Conservation (phyloP, 2,113 vertebrate genomes). For the Pluvialis apricaria region DNA sequence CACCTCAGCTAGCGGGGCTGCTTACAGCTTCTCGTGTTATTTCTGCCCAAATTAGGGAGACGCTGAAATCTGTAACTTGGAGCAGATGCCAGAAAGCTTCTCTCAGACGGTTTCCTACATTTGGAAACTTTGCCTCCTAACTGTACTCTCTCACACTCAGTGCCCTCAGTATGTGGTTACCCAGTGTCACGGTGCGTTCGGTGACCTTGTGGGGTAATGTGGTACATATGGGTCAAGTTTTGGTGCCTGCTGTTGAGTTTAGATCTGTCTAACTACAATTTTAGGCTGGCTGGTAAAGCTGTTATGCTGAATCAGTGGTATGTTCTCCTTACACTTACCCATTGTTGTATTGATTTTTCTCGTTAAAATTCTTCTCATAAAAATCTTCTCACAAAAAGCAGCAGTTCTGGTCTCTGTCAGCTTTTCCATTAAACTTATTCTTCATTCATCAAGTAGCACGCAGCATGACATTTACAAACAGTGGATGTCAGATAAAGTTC, state of each 20-base stretch:
- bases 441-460: background rate
- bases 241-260: background rate
- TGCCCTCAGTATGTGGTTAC: accelerated
- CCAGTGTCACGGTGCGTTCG: accelerated
- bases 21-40: accelerated
- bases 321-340: background rate
- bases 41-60: background rate
- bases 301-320: background rate
- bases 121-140: background rate
- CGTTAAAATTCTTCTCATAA: background rate
- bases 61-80: background rate
- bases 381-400: background rate
- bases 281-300: background rate
- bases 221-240: background rate
- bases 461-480: background rate
- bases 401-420: background rate
- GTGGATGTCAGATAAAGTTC: background rate
- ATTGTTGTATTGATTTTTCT: background rate
- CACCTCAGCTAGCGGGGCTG: background rate
- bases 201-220: background rate
- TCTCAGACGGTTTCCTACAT: accelerated
- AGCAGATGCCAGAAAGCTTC: background rate
- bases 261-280: background rate
- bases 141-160: background rate
- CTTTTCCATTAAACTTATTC: background rate